Percentiles rank a stretch among this genome's conserved stretches.
Evolutionary conservation across 2,888 invertebrate genomes (phyloP).

Genomic region (Copidosoma aretas): DNA sequence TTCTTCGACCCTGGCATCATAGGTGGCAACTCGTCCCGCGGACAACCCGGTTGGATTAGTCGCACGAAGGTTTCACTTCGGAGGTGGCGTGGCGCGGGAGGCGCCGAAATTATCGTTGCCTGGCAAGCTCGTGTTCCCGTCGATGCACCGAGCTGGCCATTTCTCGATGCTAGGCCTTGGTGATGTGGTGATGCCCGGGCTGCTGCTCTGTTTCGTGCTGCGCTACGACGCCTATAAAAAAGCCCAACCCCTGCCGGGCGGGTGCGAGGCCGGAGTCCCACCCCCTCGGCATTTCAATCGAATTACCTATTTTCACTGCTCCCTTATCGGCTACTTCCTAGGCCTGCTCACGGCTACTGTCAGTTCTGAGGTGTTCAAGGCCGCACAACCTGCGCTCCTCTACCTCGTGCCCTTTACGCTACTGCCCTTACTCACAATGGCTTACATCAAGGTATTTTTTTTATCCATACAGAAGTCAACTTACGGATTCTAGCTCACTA

Average conservation of each 20-base stretch:
- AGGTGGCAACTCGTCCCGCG: slow-evolving; percentile 83
- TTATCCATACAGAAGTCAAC: neutral
- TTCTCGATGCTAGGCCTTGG: slow-evolving; percentile 94
- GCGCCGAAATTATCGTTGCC: slow-evolving; percentile 95
- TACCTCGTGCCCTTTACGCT: slow-evolving; percentile 98
- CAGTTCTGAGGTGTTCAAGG: slow-evolving; percentile 97
- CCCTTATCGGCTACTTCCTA: slow-evolving; percentile 95
- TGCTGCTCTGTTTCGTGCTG: slow-evolving; percentile 92
- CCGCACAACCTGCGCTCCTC: slow-evolving; percentile 95
- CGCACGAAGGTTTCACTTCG: slow-evolving; percentile 89
- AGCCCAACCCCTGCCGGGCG: slow-evolving; percentile 72
- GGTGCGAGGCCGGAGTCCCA: slow-evolving; percentile 70
- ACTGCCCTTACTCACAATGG: slow-evolving; percentile 95
- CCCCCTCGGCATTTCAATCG: slow-evolving; percentile 65
- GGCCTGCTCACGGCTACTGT: slow-evolving; percentile 96
- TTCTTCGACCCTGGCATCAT: slow-evolving; percentile 18
- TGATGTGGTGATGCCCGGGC: slow-evolving; percentile 93
- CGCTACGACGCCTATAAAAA: slow-evolving; percentile 98
- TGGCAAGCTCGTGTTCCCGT: slow-evolving; percentile 96
- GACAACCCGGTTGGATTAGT: slow-evolving; percentile 94
- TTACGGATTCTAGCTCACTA: no score
- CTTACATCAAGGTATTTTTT: slow-evolving; percentile 85
- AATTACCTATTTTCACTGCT: slow-evolving; percentile 97
- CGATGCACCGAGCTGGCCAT: slow-evolving; percentile 94
- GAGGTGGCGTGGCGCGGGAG: slow-evolving; percentile 87